A percentile compares a stretch with the other conserved stretches of the same genome.
phyloP scores from a whole-genome alignment of 2,888 invertebrate species.

The Eupithecia insigniata region DNA sequence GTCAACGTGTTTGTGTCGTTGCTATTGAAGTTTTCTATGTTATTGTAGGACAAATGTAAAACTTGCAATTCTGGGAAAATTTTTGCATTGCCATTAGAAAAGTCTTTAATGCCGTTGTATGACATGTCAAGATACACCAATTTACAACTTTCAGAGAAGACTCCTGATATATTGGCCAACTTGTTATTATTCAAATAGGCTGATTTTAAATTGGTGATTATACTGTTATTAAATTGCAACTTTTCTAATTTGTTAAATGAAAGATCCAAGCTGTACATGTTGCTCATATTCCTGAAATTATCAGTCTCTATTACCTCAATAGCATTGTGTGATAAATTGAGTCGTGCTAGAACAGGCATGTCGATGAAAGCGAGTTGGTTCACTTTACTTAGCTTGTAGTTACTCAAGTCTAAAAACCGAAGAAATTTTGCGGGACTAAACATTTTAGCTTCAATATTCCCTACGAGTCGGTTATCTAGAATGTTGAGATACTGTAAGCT shows the following conservation, averaged over 20 bases:
- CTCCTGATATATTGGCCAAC: constrained; percentile 51
- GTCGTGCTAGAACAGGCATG: constrained; percentile 62
- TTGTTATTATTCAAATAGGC: constrained; percentile 67
- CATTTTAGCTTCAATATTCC: constrained; percentile 54
- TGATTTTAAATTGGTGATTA: constrained; percentile 60
- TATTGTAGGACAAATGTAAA: constrained; percentile 63
- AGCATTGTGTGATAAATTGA: constrained; percentile 69
- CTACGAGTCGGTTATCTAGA: constrained; percentile 58
- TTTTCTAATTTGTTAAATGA: constrained; percentile 62
- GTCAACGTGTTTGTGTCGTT: constrained; percentile 56
- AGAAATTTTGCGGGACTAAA: constrained; percentile 68
- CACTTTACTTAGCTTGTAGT: constrained; percentile 61
- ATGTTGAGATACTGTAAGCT: constrained; percentile 69
- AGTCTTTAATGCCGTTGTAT: constrained; percentile 56
- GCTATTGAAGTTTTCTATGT: constrained; percentile 64
- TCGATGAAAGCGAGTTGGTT: constrained; percentile 62
- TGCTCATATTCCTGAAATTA: constrained; percentile 64
- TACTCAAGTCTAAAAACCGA: constrained; percentile 65
- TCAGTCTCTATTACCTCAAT: constrained; percentile 59
- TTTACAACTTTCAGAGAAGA: constrained; percentile 52
- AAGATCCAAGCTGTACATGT: constrained; percentile 69
- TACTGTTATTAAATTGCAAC: constrained; percentile 53
- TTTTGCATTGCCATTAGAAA: constrained; percentile 47
- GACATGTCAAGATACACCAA: constrained; percentile 64
- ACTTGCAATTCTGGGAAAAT: constrained; percentile 58